Evolutionary conservation across 1,140 invertebrate genomes (phyloP).

Genomic region (Aphidius gifuensis): DNA sequence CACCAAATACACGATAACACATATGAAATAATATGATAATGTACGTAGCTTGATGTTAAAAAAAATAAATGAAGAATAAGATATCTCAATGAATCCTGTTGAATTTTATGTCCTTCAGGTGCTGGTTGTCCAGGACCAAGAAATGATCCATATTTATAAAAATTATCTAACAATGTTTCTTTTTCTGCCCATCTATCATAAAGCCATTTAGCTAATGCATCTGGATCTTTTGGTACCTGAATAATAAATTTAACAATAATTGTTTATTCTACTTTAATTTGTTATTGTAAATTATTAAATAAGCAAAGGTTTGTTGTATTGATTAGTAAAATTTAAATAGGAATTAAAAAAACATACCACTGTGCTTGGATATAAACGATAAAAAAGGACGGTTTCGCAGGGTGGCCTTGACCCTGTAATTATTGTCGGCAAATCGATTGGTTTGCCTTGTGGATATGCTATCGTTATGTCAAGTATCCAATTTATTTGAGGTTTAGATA

Average conservation of each 20-base stretch:
- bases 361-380: slow-evolving; percentile 70
- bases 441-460: slow-evolving; percentile 82
- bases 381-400: slow-evolving; percentile 76
- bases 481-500: slow-evolving; percentile 60
- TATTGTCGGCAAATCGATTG: slow-evolving; percentile 73
- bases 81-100: slow-evolving; percentile 71
- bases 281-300: neutral
- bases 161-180: slow-evolving; percentile 74
- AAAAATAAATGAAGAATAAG: slow-evolving; percentile 75
- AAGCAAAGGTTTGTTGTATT: slow-evolving; percentile 7
- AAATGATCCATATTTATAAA: slow-evolving; percentile 73
- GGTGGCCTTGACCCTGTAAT: slow-evolving; percentile 69
- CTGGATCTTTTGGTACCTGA: slow-evolving; percentile 72
- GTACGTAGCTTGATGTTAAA: slow-evolving; percentile 72
- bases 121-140: slow-evolving; percentile 53
- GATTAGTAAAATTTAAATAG: neutral
- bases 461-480: slow-evolving; percentile 92
- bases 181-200: slow-evolving; percentile 81
- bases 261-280: neutral
- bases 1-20: slow-evolving; percentile 51
- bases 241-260: slow-evolving; percentile 29
- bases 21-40: slow-evolving; percentile 61
- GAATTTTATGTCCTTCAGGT: slow-evolving; percentile 50
- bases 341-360: slow-evolving; percentile 56
- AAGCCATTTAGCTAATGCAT: slow-evolving; percentile 75